These are phyloP conservation scores for Neodiprion fabricii DNA, from an alignment of 1,140 invertebrate genomes.

Conservation along the genomic window DNA sequence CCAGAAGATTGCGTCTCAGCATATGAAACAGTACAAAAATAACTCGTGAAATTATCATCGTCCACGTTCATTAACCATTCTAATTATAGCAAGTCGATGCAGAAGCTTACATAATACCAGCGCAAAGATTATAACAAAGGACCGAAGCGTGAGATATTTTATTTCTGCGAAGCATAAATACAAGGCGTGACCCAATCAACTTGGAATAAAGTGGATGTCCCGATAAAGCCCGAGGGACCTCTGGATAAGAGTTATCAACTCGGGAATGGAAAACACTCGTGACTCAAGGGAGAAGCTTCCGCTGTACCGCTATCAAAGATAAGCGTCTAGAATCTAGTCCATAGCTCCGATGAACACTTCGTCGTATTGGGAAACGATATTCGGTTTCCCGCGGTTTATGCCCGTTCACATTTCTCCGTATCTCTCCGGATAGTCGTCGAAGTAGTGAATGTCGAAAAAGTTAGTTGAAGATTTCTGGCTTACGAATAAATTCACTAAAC, in stretches of 20 bases:
- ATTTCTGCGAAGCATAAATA: background rate
- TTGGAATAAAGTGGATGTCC: background rate
- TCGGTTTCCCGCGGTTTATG: background rate
- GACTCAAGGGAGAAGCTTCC: background rate
- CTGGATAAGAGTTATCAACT: background rate
- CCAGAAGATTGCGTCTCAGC: no score
- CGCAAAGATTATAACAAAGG: no score
- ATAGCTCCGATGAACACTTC: background rate
- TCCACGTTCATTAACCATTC: no score
- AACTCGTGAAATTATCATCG: no score
- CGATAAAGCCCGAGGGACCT: background rate
- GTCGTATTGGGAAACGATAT: slow-evolving; percentile 7
- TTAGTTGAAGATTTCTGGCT: no score
- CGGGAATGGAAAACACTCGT: background rate
- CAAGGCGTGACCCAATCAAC: background rate
- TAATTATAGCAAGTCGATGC: no score
- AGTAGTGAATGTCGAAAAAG: no score
- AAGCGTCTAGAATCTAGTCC: slow-evolving; percentile 2
- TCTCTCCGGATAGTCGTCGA: no score
- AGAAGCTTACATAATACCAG: no score
- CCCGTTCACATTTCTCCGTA: no score
- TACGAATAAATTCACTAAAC: no score
- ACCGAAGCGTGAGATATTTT: background rate
- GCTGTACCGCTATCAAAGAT: background rate
- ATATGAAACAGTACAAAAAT: no score